A percentile compares a stretch with the other conserved stretches of the same genome.
Conservation (phyloP, 2,797 vertebrate species). For the Masticophis lateralis region DNA sequence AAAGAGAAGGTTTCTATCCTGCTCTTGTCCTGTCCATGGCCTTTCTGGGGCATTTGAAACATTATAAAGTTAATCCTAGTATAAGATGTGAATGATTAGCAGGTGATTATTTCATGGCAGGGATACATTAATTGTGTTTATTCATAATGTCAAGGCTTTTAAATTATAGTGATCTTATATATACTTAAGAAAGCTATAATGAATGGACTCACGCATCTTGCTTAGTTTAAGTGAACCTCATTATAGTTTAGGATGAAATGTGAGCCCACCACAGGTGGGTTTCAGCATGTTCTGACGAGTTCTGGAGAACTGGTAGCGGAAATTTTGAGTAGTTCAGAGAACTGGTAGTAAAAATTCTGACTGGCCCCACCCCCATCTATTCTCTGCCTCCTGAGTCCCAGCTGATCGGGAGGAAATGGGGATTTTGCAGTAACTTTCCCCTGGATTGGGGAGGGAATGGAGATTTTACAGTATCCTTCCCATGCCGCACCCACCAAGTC, state of each 20-base stretch:
- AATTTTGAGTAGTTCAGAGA: too few relatives aligned
- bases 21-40: not conserved
- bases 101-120: not conserved
- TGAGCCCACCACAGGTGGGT: not conserved
- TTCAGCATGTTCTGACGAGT: too few relatives aligned
- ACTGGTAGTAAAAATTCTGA: too few relatives aligned
- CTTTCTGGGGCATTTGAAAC: not conserved
- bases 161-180: not conserved
- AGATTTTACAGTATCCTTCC: too few relatives aligned
- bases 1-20: not conserved
- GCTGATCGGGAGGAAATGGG: too few relatives aligned
- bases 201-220: not conserved
- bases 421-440: too few relatives aligned
- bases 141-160: not conserved
- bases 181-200: not conserved
- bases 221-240: not conserved
- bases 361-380: too few relatives aligned
- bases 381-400: too few relatives aligned
- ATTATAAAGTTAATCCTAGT: not conserved
- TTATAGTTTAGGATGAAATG: not conserved
- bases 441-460: too few relatives aligned
- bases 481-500: too few relatives aligned
- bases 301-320: too few relatives aligned
- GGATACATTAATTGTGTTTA: not conserved
- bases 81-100: not conserved